phyloP scores from a whole-genome alignment of 2,797 vertebrate genomes.

The Rhinatrema bivittatum region DNA sequence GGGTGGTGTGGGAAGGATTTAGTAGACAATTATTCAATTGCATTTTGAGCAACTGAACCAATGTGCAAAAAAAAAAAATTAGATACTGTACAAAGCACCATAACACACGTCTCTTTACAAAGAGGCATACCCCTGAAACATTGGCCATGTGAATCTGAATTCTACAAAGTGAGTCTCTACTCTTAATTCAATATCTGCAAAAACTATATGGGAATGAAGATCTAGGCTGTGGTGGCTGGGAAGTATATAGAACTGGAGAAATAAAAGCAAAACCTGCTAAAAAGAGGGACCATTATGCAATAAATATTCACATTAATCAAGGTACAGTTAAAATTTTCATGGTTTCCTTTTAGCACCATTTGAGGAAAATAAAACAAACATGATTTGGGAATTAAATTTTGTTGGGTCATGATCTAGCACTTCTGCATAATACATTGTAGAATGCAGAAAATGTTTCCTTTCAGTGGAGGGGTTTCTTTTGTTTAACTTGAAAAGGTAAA shows the following conservation, averaged over 20 bases:
- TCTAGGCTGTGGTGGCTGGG: too few species aligned
- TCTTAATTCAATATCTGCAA: conserved; percentile 46
- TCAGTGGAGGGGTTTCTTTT: too few species aligned
- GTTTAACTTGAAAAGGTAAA: too few species aligned
- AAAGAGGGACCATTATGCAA: conserved; percentile 42
- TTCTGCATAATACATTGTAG: too few species aligned
- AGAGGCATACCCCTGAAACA: conserved; percentile 50
- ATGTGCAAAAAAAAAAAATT: conserved; percentile 63
- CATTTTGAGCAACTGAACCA: conserved; percentile 56
- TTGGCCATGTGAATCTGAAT: conserved; percentile 39
- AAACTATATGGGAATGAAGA: too few species aligned
- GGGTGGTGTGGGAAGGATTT: too few species aligned
- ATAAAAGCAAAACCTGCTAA: conserved; percentile 35
- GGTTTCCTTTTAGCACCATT: conserved; percentile 48
- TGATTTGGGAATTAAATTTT: conserved; percentile 28
- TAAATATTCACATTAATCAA: conserved; percentile 67
- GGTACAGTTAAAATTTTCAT: conserved; percentile 37
- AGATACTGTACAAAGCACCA: conserved; percentile 59
- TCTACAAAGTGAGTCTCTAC: conserved; percentile 46
- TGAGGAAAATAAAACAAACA: conserved; percentile 37
- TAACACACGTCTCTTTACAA: conserved; percentile 55
- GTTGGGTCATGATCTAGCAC: conserved; percentile 28
- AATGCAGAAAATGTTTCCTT: too few species aligned
- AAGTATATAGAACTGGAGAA: conserved; percentile 28
- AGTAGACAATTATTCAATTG: conserved; percentile 54